Evolutionary conservation across 2,888 invertebrate genomes (phyloP).

Genomic region (Perizoma affinitatum): DNA sequence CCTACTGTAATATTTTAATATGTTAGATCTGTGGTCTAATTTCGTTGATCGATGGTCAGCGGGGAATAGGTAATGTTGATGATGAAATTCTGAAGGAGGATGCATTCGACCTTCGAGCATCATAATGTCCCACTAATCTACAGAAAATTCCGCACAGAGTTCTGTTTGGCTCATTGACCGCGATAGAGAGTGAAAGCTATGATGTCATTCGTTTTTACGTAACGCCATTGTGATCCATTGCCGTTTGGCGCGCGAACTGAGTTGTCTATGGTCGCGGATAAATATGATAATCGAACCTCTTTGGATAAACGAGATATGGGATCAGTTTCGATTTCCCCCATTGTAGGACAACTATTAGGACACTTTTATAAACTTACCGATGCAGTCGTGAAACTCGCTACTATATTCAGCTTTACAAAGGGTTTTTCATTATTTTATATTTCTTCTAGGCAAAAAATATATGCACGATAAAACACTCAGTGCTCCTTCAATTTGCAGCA

Average conservation of each 20-base stretch:
- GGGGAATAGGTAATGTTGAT: neutral
- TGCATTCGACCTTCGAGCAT: slow-evolving; percentile 22
- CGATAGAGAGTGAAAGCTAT: slow-evolving; percentile 40
- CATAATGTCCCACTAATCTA: slow-evolving; percentile 27
- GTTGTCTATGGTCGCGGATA: slow-evolving; percentile 21
- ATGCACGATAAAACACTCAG: too few species aligned
- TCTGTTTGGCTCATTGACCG: slow-evolving; percentile 39
- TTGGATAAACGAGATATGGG: neutral
- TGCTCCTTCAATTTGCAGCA: neutral
- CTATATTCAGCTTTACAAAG: too few species aligned
- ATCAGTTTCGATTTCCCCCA: too few species aligned
- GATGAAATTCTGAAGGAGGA: slow-evolving; percentile 1
- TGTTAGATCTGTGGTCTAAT: too few species aligned
- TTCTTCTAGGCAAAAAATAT: too few species aligned
- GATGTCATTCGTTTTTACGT: slow-evolving; percentile 41
- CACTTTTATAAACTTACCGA: too few species aligned
- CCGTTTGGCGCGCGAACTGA: slow-evolving; percentile 29
- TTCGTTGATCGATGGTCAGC: too few species aligned
- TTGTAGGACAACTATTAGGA: too few species aligned
- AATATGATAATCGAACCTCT: neutral
- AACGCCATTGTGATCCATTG: slow-evolving; percentile 34
- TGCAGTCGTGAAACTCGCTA: too few species aligned
- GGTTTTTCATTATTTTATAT: too few species aligned
- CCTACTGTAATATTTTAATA: too few species aligned
- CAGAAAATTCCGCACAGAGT: slow-evolving; percentile 23